A percentile compares a stretch with the other conserved stretches of the same genome.
phyloP scores from a whole-genome alignment of 2,888 invertebrate genomes.

The Molorchus minor region DNA sequence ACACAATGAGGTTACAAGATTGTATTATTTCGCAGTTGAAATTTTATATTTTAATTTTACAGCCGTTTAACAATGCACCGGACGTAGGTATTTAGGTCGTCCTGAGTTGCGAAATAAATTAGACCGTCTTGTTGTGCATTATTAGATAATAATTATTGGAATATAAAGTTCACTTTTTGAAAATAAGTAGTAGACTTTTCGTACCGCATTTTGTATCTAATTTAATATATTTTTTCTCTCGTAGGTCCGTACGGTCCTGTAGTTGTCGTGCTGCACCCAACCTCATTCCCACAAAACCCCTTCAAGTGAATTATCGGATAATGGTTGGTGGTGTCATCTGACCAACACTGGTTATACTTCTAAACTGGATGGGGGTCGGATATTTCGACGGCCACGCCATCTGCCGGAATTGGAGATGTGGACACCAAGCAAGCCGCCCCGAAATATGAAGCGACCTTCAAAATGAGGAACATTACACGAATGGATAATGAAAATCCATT shows the following conservation, averaged over 20 bases:
- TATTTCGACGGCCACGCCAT: conserved; percentile 12
- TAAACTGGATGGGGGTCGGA: conserved; percentile 5
- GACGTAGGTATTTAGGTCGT: too few relatives aligned
- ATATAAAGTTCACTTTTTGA: too few relatives aligned
- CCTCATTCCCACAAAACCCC: neutral
- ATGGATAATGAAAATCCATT: too few relatives aligned
- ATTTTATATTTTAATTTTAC: too few relatives aligned
- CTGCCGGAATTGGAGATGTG: conserved; percentile 5
- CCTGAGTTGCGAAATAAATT: too few relatives aligned
- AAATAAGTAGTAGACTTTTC: too few relatives aligned
- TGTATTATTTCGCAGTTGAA: too few relatives aligned
- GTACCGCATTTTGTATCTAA: too few relatives aligned
- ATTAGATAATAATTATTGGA: too few relatives aligned
- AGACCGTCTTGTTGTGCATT: too few relatives aligned
- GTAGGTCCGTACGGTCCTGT: neutral
- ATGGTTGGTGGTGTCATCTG: conserved; percentile 22
- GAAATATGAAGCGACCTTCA: neutral
- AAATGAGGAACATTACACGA: neutral
- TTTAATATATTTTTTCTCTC: neutral
- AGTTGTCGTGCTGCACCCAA: neutral
- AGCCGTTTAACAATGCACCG: too few relatives aligned
- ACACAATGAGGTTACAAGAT: too few relatives aligned
- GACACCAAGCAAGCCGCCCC: neutral
- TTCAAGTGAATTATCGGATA: conserved; percentile 19
- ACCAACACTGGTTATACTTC: conserved; percentile 5